Base-by-base conservation (phyloP, 2,113 vertebrate genomes). In the Tursiops truncatus region DNA sequence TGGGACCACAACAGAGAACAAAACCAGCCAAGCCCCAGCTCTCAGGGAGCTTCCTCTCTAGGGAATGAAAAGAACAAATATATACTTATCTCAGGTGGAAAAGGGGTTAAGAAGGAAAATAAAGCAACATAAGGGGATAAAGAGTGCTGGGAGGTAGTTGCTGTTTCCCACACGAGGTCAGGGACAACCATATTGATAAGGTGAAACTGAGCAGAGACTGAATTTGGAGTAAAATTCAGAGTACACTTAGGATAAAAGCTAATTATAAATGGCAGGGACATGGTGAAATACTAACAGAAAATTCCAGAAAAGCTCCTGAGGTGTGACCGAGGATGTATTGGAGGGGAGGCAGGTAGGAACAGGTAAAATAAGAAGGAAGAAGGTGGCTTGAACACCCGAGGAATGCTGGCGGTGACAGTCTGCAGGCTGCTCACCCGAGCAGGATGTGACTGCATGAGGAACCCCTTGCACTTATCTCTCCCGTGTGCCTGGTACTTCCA, bases 391-490 rank as follows among this genome's bases (percentile, higher is more conserved):
- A 12, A 10, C 53, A 31, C 38, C 8, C 5, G 18, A 28, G 10
- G 14, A 4, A 20, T 0, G 10, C 38, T 41, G 25, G 36, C 18
- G 65, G 50, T 1, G 83, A 25, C 53, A 7, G 20, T 8, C 5
- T 18, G 17, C 79, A 1, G 10, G 15, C n/a, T 63, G 58, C 81
- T 33, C 36, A 26, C 60, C 68, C 9, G 65, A 26, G 36, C 44
- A 31, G 33, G 17, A 15, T 25, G 25, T 13, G 63, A n/a, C 8
- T 21, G 15, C 50, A 8, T 3, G 0, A 47, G 7, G 31, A 33
- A 10, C 11, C 20, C 62, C 56, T 8, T 3, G 60, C 12, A 33
- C 6, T 4, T 3, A 7, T 14, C 41, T 76, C 5, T 68, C n/a
- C n/a, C 11, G 36, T 2, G 13, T 23, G 71, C 90, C n/a, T 23